Base-by-base conservation (phyloP, 1,140 invertebrate species). In the Liolophura sinensis region DNA sequence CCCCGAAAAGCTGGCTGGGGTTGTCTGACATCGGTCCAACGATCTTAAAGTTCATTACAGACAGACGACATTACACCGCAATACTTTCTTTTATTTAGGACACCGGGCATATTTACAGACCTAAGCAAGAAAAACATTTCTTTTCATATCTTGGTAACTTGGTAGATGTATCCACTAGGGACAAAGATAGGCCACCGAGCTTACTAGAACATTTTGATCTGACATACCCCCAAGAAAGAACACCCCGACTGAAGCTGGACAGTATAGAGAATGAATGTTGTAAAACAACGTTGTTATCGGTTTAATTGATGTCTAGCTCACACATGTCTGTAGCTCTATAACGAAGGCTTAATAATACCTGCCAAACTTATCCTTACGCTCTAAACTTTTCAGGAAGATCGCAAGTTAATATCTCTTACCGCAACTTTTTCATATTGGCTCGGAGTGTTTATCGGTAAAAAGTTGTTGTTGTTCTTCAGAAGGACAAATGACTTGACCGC, bases 401-500 rank as follows among this genome's bases (percentile, higher is more conserved):
- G n/a, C 9, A 40, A 40, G 31, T 40, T 5, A 40, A 40, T 9
- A 40, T 40, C 31, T 40, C 70, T 64, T 67, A 77, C 73, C 51
- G 75, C 70, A 46, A 75, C 64, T 40, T 25, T 69, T 18, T 68
- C 24, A 22, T 40, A n/a, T n/a, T 56, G 22, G 49, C 60, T 57
- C n/a, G 49, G 71, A 5, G 75, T 47, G 6, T 73, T 73, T 46
- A 78, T 64, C 46, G n/a, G 12, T 51, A 77, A 50, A 60, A 82
- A 65, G 0, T 70, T 61, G 22, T 77, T 59, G 5, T 49, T 54
- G 62, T 83, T 83, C 64, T 83, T 82, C 54, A 83, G 64, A 46
- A 83, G 62, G 22, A 83, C 78, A 61, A 82, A 77, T 12, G 71
- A 73, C 60, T 79, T 74, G 25, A 73, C 62, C 6, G 81, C 79